Evolutionary conservation across 2,113 vertebrate species (phyloP).

Genomic region (Camelus dromedarius): DNA sequence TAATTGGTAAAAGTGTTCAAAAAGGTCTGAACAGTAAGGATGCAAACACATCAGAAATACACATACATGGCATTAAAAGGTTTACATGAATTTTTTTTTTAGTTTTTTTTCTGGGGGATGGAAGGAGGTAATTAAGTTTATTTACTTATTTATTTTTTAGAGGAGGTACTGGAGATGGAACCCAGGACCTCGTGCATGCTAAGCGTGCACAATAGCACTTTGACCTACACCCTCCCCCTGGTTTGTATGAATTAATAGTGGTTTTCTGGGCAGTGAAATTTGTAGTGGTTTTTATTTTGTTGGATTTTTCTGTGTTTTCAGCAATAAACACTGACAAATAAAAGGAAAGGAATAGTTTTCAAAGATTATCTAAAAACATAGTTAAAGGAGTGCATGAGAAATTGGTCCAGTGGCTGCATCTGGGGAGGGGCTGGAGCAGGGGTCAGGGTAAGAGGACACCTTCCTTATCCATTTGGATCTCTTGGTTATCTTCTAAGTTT

Average conservation of each 20-base stretch:
- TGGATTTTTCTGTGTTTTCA: background rate
- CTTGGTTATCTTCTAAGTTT: background rate
- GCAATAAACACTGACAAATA: background rate
- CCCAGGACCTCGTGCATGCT: too few relatives aligned
- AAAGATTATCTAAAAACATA: background rate
- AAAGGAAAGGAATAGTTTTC: background rate
- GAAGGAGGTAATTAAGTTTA: too few relatives aligned
- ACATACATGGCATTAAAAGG: background rate
- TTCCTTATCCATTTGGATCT: background rate
- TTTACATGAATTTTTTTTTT: background rate
- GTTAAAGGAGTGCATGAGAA: background rate
- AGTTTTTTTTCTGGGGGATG: too few relatives aligned
- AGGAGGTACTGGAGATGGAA: too few relatives aligned
- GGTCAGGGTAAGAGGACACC: fast-evolving
- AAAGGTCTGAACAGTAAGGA: background rate
- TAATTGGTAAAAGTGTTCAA: background rate
- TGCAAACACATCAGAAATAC: background rate
- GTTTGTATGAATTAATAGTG: too few relatives aligned
- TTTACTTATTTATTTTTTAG: too few relatives aligned
- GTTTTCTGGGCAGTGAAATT: background rate
- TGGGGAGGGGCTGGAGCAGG: background rate
- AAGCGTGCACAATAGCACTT: too few relatives aligned
- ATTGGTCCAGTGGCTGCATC: too few relatives aligned
- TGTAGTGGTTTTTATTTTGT: background rate
- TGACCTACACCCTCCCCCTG: too few relatives aligned